Evolutionary conservation across 2,113 vertebrate genomes (phyloP).

Genomic region (Chelonoidis abingdonii): DNA sequence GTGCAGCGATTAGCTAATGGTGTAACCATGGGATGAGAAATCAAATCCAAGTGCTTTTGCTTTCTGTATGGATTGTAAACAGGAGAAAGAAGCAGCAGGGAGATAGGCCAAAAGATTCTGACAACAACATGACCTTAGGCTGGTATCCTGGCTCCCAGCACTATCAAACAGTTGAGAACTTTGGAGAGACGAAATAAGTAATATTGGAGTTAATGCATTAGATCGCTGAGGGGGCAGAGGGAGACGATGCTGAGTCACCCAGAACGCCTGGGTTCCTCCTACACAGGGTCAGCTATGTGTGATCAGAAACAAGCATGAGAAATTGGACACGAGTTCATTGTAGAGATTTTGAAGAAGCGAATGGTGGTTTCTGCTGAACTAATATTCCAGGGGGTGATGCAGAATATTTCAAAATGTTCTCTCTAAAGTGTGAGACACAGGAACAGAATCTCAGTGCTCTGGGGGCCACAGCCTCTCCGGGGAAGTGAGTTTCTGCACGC

Average conservation of each 20-base stretch:
- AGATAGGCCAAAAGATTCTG: neutral
- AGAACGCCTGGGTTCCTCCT: too few relatives aligned
- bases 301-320: too few relatives aligned
- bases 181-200: fast-evolving
- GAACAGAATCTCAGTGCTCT: neutral
- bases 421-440: fast-evolving
- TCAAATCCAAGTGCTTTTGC: neutral
- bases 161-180: neutral
- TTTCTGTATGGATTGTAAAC: fast-evolving
- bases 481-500: too few relatives aligned
- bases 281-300: too few relatives aligned
- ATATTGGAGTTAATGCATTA: fast-evolving
- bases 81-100: neutral
- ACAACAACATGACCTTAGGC: too few relatives aligned
- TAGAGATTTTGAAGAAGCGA: neutral
- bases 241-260: fast-evolving
- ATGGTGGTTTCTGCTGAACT: neutral
- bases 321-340: too few relatives aligned
- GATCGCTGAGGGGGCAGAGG: neutral
- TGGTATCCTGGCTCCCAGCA: fast-evolving
- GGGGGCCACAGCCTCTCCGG: too few relatives aligned
- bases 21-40: too few relatives aligned
- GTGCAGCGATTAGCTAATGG: fast-evolving
- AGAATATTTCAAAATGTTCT: neutral
- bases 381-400: fast-evolving